Evolutionary conservation across 2,888 invertebrate genomes (phyloP), one percentile per base, ranked within the genome.

Genomic region (Eristalis arbustorum): DNA sequence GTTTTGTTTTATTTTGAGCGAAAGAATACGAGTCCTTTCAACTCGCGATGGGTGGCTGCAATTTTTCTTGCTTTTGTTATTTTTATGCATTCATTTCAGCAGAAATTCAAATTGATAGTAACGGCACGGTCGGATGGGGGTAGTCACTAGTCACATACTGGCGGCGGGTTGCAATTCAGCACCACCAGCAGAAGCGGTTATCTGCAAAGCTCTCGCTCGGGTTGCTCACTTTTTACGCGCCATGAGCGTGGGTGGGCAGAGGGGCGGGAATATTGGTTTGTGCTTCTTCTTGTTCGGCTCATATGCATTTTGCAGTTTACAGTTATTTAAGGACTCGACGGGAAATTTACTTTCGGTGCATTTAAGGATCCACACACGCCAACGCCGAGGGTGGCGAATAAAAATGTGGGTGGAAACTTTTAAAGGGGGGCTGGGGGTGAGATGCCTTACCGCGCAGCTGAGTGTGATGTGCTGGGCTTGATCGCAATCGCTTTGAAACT

Each of bases 261-360:
- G n/a, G 59, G 22, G 66, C 25, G 66, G 74, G 66, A 74, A 71
- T 69, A 64, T 57, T 14, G 18, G 37, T 75, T 59, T 59, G 25
- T 25, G 49, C 49, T 59, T 23, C 25, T 59, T 25, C 59, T 59
- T 59, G 25, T 25, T 59, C 25, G 23, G 59, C 25, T 59, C 59
- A 71, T 79, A 67, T 67, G 71, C 40, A 71, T 71, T 69, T 71
- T 75, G 79, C 79, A 84, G 83, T 64, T 66, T 69, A 74, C 74
- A 84, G 84, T 84, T 84, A 84, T 84, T 84, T 84, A 84, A 79
- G 71, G 71, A 75, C 79, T 71, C 22, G 18, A 37, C 31, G 74
- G 62, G 73, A 84, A 49, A 84, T 84, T 84, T 84, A 84, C 74
- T 84, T 83, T 69, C 59, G 37, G 74, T 78, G 78, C 59, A 61